Conservation (phyloP, 1,140 invertebrate genomes). For the Papilio dardanus region DNA sequence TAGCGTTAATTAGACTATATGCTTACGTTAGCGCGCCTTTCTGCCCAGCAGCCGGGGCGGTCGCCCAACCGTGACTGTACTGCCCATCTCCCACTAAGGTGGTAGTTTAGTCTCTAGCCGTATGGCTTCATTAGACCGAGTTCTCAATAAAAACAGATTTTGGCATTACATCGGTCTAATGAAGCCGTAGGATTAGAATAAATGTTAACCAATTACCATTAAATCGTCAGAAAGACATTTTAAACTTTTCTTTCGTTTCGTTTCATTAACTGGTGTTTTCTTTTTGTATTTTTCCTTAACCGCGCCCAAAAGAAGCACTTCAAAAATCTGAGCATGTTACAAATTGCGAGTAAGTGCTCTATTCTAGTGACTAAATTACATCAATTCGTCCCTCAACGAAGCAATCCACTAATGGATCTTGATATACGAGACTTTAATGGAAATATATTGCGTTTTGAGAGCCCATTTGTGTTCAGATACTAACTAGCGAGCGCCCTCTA, state of each 20-base stretch:
- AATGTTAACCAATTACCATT: background rate
- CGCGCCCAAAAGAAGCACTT: background rate
- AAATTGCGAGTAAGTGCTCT: background rate
- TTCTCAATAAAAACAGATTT: too few relatives aligned
- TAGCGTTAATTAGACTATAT: too few relatives aligned
- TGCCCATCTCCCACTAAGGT: too few relatives aligned
- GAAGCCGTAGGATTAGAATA: too few relatives aligned
- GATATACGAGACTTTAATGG: slow-evolving; percentile 16
- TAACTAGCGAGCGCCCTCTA: background rate
- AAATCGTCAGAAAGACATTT: too few relatives aligned
- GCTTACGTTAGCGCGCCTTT: too few relatives aligned
- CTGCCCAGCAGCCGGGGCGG: too few relatives aligned
- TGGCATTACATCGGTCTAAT: too few relatives aligned
- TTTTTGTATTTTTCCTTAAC: background rate
- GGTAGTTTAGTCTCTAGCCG: too few relatives aligned
- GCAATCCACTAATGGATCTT: slow-evolving; percentile 21
- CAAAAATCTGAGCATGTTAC: background rate
- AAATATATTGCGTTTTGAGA: slow-evolving; percentile 21
- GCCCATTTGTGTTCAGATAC: slow-evolving; percentile 12
- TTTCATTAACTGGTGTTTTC: background rate
- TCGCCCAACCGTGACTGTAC: too few relatives aligned
- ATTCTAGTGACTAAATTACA: slow-evolving; percentile 14
- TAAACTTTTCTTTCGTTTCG: background rate
- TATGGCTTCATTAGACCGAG: too few relatives aligned
- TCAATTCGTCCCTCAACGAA: slow-evolving; percentile 4